These are phyloP conservation scores for Drosophila mojavensis DNA, from an alignment of 1,140 invertebrate genomes.

Conservation along the genomic window DNA sequence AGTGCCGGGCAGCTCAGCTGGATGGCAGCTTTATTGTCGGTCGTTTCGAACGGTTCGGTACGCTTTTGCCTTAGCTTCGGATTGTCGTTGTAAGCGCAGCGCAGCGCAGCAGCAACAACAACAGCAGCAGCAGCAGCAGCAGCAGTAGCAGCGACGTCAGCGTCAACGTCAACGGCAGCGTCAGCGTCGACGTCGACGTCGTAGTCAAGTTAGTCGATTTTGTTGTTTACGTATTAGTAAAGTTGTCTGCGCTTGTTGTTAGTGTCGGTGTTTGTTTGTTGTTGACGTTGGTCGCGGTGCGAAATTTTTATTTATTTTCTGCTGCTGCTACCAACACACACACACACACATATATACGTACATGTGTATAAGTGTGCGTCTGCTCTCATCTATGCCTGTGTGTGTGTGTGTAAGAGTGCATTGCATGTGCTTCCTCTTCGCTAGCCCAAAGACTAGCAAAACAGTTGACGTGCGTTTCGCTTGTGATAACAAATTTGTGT, in stretches of 20 bases:
- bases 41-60: constrained; percentile 79
- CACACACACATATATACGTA: constrained; percentile 23
- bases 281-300: constrained; percentile 78
- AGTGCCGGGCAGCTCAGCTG: constrained; percentile 65
- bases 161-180: constrained; percentile 25
- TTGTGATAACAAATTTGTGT: constrained; percentile 61
- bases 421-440: constrained; percentile 55
- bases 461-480: constrained; percentile 66
- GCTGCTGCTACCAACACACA: constrained; percentile 49
- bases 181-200: constrained; percentile 10
- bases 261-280: constrained; percentile 75
- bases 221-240: constrained; percentile 65
- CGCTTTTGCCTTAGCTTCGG: constrained; percentile 67
- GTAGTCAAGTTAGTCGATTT: constrained; percentile 40
- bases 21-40: constrained; percentile 79
- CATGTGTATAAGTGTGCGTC: constrained; percentile 7
- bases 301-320: constrained; percentile 71
- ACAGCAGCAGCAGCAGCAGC: constrained; percentile 34
- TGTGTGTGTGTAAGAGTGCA: constrained; percentile 31
- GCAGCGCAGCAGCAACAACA: constrained; percentile 27
- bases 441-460: constrained; percentile 40
- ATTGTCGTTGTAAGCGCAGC: constrained; percentile 59
- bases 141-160: constrained; percentile 36
- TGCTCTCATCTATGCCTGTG: constrained; percentile 11
- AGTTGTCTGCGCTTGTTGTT: constrained; percentile 61